Evolutionary conservation across 2,797 vertebrate genomes (phyloP).

Genomic region (Leptoclinus maculatus): DNA sequence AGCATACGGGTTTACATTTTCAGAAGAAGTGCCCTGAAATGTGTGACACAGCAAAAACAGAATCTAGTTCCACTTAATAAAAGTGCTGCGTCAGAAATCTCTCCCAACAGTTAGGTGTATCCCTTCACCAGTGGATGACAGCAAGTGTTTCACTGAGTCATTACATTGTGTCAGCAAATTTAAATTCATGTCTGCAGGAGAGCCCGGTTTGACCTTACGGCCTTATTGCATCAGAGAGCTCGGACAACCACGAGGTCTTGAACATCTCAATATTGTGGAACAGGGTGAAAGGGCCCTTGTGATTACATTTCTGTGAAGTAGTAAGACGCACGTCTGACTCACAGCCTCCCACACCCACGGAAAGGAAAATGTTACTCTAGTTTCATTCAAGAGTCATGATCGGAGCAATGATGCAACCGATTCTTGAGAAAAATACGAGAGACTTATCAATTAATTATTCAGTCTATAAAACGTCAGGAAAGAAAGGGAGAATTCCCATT

Average conservation of each 20-base stretch:
- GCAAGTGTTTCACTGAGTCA: no score
- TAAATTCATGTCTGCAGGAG: neutral
- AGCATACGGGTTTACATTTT: neutral
- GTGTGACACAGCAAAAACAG: neutral
- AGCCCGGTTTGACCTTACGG: neutral
- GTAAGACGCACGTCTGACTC: neutral
- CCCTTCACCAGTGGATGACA: no score
- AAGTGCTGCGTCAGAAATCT: no score
- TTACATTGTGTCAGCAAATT: neutral
- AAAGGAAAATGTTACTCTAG: neutral
- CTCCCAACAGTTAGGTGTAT: no score
- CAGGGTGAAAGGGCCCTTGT: neutral
- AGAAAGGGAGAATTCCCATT: neutral
- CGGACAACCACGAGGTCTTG: neutral
- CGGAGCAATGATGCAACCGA: neutral
- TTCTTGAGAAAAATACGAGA: slow-evolving; percentile 5
- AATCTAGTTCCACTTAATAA: neutral
- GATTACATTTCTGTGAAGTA: neutral
- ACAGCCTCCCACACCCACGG: neutral
- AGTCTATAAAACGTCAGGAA: neutral
- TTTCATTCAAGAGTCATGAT: neutral
- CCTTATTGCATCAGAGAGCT: neutral
- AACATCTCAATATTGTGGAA: neutral
- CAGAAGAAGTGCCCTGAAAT: neutral
- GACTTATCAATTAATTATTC: neutral